These are phyloP conservation scores for Catharus bicknelli DNA, from an alignment of 2,113 vertebrate genomes.

Conservation along the genomic window DNA sequence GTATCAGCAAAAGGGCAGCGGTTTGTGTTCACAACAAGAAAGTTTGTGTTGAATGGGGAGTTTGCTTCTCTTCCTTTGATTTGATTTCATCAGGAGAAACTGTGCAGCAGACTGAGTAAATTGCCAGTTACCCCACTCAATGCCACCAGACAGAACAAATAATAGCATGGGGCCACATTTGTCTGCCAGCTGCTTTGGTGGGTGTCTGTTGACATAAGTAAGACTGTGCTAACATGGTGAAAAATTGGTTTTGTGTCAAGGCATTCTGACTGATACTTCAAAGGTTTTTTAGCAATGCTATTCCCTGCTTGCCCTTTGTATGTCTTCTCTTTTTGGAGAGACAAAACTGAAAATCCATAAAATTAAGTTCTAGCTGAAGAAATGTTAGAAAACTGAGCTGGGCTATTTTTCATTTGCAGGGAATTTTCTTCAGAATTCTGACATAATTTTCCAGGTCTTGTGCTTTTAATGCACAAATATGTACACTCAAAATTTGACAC, in stretches of 20 bases:
- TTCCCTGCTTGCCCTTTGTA: background rate
- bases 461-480: background rate
- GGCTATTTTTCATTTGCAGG: background rate
- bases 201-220: background rate
- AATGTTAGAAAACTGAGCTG: background rate
- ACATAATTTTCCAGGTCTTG: background rate
- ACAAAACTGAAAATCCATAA: background rate
- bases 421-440: background rate
- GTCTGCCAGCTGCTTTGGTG: background rate
- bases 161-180: background rate
- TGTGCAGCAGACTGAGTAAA: background rate
- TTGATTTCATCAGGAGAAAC: background rate
- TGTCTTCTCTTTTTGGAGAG: background rate
- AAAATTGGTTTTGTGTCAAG: background rate
- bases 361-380: slow-evolving; percentile 3
- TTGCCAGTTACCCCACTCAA: background rate
- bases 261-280: background rate
- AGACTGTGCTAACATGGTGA: background rate
- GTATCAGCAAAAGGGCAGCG: background rate
- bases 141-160: background rate
- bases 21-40: background rate
- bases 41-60: background rate
- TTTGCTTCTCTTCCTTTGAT: background rate
- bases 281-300: background rate
- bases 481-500: background rate